These are phyloP conservation scores for Pitta sordida DNA, from an alignment of 2,113 vertebrate species.

Conservation along the genomic window DNA sequence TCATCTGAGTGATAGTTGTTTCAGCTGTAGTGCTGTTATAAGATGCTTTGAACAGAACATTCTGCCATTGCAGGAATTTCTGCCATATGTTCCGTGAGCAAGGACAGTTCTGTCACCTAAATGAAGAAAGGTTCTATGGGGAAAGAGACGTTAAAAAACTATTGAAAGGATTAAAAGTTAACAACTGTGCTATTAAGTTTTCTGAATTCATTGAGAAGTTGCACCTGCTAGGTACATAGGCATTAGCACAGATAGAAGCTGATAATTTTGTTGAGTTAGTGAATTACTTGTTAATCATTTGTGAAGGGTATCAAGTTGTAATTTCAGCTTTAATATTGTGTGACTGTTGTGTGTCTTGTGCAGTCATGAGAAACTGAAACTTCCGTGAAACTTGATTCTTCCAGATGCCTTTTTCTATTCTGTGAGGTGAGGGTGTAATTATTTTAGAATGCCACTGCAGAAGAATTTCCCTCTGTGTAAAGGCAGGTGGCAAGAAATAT, in stretches of 20 bases:
- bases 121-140: not conserved
- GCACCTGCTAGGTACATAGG: not conserved
- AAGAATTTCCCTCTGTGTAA: not conserved
- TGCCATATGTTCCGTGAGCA: not conserved
- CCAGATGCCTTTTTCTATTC: not conserved
- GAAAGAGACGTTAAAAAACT: not conserved
- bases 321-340: fast-evolving
- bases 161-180: slow-evolving; percentile 7
- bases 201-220: not conserved
- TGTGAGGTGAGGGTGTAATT: not conserved
- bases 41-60: not conserved
- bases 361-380: not conserved
- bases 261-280: not conserved
- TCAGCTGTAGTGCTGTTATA: not conserved
- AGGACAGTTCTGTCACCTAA: not conserved
- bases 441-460: not conserved
- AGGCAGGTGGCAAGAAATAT: not conserved
- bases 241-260: not conserved
- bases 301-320: not conserved
- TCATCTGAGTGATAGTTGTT: not conserved
- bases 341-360: not conserved
- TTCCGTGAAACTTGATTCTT: not conserved
- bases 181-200: not conserved
- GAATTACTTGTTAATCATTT: not conserved
- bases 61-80: not conserved